phyloP scores from a whole-genome alignment of 2,113 vertebrate species.

The Epinephelus cyanopodus region DNA sequence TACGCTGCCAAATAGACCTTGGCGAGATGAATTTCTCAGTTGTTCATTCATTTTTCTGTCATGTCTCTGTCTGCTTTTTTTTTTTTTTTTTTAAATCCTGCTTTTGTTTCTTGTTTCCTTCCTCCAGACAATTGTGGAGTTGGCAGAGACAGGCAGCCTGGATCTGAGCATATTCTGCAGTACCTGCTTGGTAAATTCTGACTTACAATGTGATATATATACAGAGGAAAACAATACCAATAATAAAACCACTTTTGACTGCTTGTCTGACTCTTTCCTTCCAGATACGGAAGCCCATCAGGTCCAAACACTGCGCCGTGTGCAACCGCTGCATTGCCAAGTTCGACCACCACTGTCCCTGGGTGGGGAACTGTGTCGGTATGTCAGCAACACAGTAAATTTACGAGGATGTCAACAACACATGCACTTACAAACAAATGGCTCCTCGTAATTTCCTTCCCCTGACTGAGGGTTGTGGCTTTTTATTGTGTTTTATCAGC shows the following conservation, averaged over 20 bases:
- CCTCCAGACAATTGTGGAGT: conserved; percentile 95
- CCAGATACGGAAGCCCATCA: conserved; percentile 98
- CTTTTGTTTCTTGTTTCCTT: conserved; percentile 20
- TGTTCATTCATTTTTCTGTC: conserved; percentile 10
- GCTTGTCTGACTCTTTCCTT: not conserved
- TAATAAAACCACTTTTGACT: not conserved
- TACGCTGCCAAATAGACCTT: conserved; percentile 19
- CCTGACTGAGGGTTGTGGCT: not conserved
- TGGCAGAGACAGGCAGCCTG: conserved; percentile 97
- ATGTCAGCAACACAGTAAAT: conserved; percentile 70
- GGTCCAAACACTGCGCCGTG: conserved; percentile 98
- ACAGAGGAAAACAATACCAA: not conserved
- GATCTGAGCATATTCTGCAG: conserved; percentile 99
- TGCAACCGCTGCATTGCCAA: conserved; percentile 99
- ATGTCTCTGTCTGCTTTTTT: not conserved
- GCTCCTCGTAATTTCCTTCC: not conserved
- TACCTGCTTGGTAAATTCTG: conserved; percentile 94
- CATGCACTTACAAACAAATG: not conserved
- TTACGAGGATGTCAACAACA: not conserved
- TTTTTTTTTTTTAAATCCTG: not conserved
- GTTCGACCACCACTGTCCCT: conserved; percentile 98
- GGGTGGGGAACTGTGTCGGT: conserved; percentile 99
- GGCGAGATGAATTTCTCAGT: conserved; percentile 7
- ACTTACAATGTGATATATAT: fast-evolving
- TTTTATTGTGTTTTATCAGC: conserved; percentile 3